phyloP scores from a whole-genome alignment of 2,113 vertebrate genomes.

The Sisor rabdophorus region DNA sequence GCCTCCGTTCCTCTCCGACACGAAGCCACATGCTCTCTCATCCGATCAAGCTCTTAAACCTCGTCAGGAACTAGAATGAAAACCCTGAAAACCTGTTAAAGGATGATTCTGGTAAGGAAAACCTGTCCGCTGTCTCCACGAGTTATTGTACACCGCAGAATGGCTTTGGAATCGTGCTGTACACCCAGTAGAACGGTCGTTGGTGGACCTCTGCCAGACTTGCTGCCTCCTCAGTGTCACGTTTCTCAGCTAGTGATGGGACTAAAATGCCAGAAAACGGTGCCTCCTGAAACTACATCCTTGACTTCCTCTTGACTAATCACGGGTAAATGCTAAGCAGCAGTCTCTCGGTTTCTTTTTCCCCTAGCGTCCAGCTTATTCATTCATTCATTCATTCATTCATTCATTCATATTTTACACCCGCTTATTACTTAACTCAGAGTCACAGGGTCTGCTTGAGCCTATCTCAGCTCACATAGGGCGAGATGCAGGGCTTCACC shows the following conservation, averaged over 20 bases:
- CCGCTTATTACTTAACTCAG: too few species aligned
- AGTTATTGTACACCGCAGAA: conserved; percentile 2
- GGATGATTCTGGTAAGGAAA: conserved; percentile 1
- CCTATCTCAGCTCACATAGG: too few species aligned
- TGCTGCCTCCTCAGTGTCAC: not conserved
- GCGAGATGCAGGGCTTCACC: too few species aligned
- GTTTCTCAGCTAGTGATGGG: not conserved
- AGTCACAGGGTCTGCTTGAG: too few species aligned
- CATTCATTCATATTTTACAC: too few species aligned
- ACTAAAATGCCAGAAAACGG: not conserved
- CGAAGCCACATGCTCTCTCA: conserved; percentile 11
- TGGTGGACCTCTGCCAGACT: not conserved
- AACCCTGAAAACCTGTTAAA: conserved; percentile 21
- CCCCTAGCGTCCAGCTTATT: too few species aligned
- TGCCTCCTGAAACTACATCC: not conserved
- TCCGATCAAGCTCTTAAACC: conserved; percentile 19
- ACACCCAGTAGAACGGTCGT: not conserved
- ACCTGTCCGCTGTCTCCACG: not conserved
- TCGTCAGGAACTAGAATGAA: conserved; percentile 17
- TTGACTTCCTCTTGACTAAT: too few species aligned
- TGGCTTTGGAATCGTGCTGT: not conserved
- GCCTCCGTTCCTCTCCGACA: conserved; percentile 20
- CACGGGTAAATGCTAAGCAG: too few species aligned
- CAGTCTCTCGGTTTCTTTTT: too few species aligned
- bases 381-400: too few species aligned